Evolutionary conservation across 2,888 invertebrate genomes (phyloP).

Genomic region (Trissonchulus latispiculum): DNA sequence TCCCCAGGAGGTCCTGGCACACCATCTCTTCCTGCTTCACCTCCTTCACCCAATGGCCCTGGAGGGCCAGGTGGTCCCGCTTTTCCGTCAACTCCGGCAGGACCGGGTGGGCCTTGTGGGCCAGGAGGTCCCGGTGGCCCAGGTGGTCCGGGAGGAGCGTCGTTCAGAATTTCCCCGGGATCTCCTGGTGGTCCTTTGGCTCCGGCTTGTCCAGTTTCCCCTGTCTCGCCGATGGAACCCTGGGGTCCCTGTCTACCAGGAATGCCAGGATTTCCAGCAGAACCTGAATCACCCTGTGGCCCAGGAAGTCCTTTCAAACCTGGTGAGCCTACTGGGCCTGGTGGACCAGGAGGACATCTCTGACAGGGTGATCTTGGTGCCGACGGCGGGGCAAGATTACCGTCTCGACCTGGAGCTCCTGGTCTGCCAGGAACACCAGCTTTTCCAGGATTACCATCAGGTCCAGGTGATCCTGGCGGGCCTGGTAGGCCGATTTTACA

Average conservation of each 20-base stretch:
- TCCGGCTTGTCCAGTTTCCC: conserved; percentile 13
- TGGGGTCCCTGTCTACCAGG: conserved; percentile 17
- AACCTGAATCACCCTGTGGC: conserved; percentile 8
- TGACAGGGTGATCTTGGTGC: conserved; percentile 1
- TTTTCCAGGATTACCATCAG: conserved; percentile 15
- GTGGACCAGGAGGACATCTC: conserved; percentile 17
- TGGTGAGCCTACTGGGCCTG: conserved; percentile 16
- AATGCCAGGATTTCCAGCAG: too few species aligned
- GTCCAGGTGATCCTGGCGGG: conserved; percentile 14
- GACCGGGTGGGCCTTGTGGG: conserved; percentile 18
- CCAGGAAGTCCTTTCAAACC: conserved; percentile 16
- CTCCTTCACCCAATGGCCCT: conserved; percentile 17
- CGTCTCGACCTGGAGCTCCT: conserved; percentile 15
- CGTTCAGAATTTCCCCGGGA: conserved; percentile 9
- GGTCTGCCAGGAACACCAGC: conserved; percentile 13
- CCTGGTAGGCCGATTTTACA: conserved; percentile 13
- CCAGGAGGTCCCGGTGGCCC: conserved; percentile 21
- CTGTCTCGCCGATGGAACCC: conserved; percentile 18
- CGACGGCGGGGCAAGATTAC: not conserved
- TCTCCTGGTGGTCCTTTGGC: conserved; percentile 16
- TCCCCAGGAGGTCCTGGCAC: conserved; percentile 29
- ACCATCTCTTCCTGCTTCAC: conserved; percentile 28
- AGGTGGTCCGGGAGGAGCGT: conserved; percentile 15
- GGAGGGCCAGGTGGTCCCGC: conserved; percentile 19
- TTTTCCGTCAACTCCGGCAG: conserved; percentile 21